These are phyloP conservation scores for Campoplex nolae DNA, from an alignment of 2,888 invertebrate genomes.

Conservation along the genomic window DNA sequence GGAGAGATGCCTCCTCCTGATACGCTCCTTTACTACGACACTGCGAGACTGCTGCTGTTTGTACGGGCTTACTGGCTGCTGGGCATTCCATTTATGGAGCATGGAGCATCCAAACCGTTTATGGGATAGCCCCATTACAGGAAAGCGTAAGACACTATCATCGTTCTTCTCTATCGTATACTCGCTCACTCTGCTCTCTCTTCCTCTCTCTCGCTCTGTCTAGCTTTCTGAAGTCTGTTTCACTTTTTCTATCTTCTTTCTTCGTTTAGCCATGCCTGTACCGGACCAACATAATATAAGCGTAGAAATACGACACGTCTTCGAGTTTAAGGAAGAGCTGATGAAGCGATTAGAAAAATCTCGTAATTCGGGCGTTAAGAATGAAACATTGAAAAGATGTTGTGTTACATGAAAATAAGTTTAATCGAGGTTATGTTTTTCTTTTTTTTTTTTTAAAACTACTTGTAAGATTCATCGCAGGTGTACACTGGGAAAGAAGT, in stretches of 20 bases:
- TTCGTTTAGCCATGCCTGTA: not conserved
- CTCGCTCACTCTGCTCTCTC: not conserved
- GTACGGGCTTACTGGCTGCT: conserved; percentile 68
- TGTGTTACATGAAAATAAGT: not conserved
- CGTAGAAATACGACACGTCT: not conserved
- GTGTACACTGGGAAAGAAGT: conserved; percentile 81
- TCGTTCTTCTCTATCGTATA: conserved; percentile 36
- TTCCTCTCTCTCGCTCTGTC: not conserved
- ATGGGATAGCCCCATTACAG: conserved; percentile 74
- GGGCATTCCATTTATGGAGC: conserved; percentile 80
- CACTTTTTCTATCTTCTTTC: not conserved
- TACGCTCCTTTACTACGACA: conserved; percentile 71
- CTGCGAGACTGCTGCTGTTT: conserved; percentile 38
- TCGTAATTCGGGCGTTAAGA: not conserved
- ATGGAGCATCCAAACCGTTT: conserved; percentile 81
- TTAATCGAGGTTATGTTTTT: not conserved
- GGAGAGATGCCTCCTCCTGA: conserved; percentile 78
- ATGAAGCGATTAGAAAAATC: not conserved
- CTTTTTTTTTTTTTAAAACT: conserved; percentile 27
- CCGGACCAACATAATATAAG: not conserved
- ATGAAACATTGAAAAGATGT: not conserved
- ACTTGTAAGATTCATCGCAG: conserved; percentile 67
- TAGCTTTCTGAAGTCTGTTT: not conserved
- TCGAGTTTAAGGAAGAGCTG: not conserved
- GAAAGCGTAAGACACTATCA: conserved; percentile 66